phyloP scores from a whole-genome alignment of 1,140 invertebrate species.

The Musca vetustissima region DNA sequence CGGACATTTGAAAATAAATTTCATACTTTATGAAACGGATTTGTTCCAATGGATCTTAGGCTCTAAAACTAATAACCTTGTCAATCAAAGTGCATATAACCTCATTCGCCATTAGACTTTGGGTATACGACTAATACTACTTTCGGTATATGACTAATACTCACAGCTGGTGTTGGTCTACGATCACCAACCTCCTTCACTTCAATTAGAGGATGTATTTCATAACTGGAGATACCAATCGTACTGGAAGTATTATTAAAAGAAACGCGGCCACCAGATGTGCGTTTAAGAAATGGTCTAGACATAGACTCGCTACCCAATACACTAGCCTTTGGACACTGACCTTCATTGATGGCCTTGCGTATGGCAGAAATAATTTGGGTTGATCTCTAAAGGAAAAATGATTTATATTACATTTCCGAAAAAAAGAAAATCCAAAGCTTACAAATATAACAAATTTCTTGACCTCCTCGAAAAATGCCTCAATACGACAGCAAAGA shows the following conservation, averaged over 20 bases:
- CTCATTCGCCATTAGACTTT: too few species aligned
- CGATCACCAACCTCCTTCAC: conserved; percentile 37
- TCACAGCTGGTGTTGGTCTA: conserved; percentile 42
- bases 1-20: too few species aligned
- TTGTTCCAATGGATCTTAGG: too few species aligned
- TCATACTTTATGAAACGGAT: too few species aligned
- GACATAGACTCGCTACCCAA: too few species aligned
- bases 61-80: too few species aligned
- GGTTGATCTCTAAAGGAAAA: conserved; percentile 38
- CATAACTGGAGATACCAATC: conserved; percentile 49
- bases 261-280: conserved; percentile 32
- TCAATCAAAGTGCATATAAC: too few species aligned
- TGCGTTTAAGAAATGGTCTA: too few species aligned
- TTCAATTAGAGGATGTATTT: conserved; percentile 50
- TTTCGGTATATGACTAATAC: not conserved
- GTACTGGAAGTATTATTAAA: conserved; percentile 42
- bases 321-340: not conserved
- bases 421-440: not conserved
- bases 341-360: conserved; percentile 16
- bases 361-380: conserved; percentile 41
- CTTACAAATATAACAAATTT: conserved; percentile 47
- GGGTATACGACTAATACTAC: too few species aligned
- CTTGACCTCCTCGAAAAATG: conserved; percentile 48
- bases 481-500: conserved; percentile 34
- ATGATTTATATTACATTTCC: not conserved